Base-by-base conservation (phyloP, 2,888 invertebrate genomes). In the Agrilus cyanescens region DNA sequence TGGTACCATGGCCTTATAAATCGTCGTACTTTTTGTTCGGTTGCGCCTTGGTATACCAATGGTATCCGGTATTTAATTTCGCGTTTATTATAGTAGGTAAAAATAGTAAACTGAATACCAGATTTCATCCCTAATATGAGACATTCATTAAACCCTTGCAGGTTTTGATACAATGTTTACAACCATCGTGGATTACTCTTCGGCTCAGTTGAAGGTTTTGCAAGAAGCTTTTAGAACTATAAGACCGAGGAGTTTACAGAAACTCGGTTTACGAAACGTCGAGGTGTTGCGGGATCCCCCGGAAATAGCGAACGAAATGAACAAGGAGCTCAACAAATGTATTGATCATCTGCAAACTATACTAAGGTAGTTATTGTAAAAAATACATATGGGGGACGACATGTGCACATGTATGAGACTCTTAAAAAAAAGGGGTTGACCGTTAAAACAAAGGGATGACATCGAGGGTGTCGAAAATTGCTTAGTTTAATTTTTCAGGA, bases 51-150 rank as follows among this genome's bases (percentile, higher is more conserved):
- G n/a, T 51, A 37, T 48, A 45, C 30, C 53, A 53, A 39, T 49
- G 46, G 31, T 41, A 49, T 36, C 48, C 52, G 4, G 44, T 51
- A 25, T 44, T 50, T 31, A 49, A 46, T 40, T 49, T 46, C 12
- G 50, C 50, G 12, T 44, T 48, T 18, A 51, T 53, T 36, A 50
- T 51, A 32, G 49, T 51, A 12, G 51, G 50, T 46, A 48, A 29
- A 44, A 36, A 38, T 5, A 7, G 10, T 12, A 14, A 14, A 35
- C 10, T 13, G 12, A 20, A 20, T 7, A 20, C 12, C 4, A 35
- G 2, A 13, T 16, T 10, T 14, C 18, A 25, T 7, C 38, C 18
- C 20, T 7, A 25, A 1, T 6, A 20, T 12, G 25, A 20, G 6
- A 20, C 14, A 38, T 10, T 12, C 12, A 12, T n/a, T 34, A 34